Percentiles rank a stretch among this genome's conserved stretches.
Evolutionary conservation across 2,888 invertebrate species (phyloP).

Genomic region (Conomelus anceps): DNA sequence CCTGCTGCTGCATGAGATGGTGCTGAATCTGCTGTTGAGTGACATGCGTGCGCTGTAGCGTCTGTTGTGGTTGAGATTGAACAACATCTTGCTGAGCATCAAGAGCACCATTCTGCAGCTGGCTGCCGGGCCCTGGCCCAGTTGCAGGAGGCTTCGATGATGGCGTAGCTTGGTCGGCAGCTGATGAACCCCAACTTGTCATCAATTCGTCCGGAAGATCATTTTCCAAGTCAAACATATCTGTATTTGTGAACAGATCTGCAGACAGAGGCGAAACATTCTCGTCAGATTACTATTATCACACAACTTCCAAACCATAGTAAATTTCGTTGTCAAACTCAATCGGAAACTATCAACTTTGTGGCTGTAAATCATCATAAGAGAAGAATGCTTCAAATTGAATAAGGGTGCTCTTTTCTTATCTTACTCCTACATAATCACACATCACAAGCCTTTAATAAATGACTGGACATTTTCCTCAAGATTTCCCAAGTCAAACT

Average conservation of each 20-base stretch:
- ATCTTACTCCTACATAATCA: too few relatives aligned
- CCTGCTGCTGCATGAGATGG: conserved; percentile 17
- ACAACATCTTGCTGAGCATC: conserved; percentile 40
- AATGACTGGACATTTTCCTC: too few relatives aligned
- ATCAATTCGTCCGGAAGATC: conserved; percentile 87
- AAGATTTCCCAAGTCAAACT: too few relatives aligned
- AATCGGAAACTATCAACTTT: too few relatives aligned
- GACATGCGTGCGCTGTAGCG: conserved; percentile 30
- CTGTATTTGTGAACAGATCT: conserved; percentile 77
- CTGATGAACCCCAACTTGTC: conserved; percentile 59
- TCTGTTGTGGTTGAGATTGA: conserved; percentile 31
- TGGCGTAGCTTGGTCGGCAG: conserved; percentile 47
- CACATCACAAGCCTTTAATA: too few relatives aligned
- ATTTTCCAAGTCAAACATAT: conserved; percentile 85
- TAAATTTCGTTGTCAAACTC: not conserved
- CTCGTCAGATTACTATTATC: not conserved
- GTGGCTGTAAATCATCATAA: too few relatives aligned
- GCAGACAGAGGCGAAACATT: conserved; percentile 33
- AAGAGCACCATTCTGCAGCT: conserved; percentile 47
- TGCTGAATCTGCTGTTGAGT: conserved; percentile 31
- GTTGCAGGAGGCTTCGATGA: conserved; percentile 68
- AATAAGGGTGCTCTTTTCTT: too few relatives aligned
- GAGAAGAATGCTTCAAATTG: too few relatives aligned
- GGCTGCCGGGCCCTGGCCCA: conserved; percentile 70
- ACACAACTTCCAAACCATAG: not conserved